A percentile compares a stretch with the other conserved stretches of the same genome.
These are phyloP conservation scores for Eucriotettix oculatus DNA, from an alignment of 2,888 invertebrate genomes.

Conservation along the genomic window DNA sequence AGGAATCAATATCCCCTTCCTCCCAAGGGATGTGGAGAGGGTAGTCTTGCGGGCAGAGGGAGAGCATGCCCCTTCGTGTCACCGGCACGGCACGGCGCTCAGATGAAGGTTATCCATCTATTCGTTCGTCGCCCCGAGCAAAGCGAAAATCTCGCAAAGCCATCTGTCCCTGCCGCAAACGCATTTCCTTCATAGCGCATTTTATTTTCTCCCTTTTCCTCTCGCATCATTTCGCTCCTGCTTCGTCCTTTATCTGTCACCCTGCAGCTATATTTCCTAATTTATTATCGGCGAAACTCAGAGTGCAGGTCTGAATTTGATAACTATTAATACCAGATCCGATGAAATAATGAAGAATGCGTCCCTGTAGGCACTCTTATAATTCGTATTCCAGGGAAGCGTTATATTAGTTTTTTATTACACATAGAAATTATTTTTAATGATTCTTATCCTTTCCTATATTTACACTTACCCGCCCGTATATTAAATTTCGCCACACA, in stretches of 20 bases:
- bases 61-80: neutral
- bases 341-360: too few relatives aligned
- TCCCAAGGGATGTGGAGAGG: constrained; percentile 2
- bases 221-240: neutral
- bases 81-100: neutral
- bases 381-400: too few relatives aligned
- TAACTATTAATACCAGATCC: too few relatives aligned
- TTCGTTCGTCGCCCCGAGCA: neutral
- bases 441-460: too few relatives aligned
- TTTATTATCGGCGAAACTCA: too few relatives aligned
- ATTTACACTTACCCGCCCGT: too few relatives aligned
- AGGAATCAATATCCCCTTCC: constrained; percentile 8
- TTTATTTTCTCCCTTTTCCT: neutral
- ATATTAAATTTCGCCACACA: too few relatives aligned
- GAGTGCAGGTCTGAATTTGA: too few relatives aligned
- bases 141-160: constrained; percentile 1
- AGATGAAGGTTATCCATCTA: constrained; percentile 2
- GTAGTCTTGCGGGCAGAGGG: neutral
- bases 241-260: neutral
- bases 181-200: neutral
- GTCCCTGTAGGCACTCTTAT: too few relatives aligned
- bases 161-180: neutral
- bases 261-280: neutral
- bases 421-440: too few relatives aligned
- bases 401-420: too few relatives aligned